These are phyloP conservation scores for Argopecten irradians DNA, from an alignment of 1,140 invertebrate genomes.

Conservation along the genomic window DNA sequence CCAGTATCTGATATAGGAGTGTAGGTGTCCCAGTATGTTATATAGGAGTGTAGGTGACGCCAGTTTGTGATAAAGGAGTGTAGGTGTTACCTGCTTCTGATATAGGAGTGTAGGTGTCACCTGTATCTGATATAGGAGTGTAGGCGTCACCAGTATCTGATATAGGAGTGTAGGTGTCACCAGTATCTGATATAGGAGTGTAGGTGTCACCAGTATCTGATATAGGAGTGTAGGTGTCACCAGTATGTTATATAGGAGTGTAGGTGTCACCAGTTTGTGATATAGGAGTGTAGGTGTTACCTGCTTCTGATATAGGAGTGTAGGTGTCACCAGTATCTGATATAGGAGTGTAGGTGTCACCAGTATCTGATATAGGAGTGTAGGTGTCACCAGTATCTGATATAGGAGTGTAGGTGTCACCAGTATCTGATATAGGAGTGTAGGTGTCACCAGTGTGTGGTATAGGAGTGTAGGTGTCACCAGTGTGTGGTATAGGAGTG, in stretches of 20 bases:
- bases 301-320: not conserved
- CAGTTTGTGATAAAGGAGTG: not conserved
- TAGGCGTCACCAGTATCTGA: not conserved
- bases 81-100: not conserved
- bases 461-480: not conserved
- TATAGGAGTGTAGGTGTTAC: not conserved
- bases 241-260: not conserved
- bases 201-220: not conserved
- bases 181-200: not conserved
- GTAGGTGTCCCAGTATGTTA: not conserved
- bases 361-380: not conserved
- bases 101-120: not conserved
- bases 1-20: not conserved
- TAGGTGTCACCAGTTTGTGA: not conserved
- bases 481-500: not conserved
- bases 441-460: not conserved
- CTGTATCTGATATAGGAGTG: not conserved
- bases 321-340: slow-evolving; percentile 4
- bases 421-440: not conserved
- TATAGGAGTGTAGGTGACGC: not conserved
- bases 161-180: not conserved
- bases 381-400: not conserved
- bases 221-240: not conserved
- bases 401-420: not conserved
- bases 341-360: not conserved